Percentiles rank a stretch among this genome's conserved stretches.
These are phyloP conservation scores for Hafferia zeledoni DNA, from an alignment of 2,797 vertebrate genomes.

Conservation along the genomic window DNA sequence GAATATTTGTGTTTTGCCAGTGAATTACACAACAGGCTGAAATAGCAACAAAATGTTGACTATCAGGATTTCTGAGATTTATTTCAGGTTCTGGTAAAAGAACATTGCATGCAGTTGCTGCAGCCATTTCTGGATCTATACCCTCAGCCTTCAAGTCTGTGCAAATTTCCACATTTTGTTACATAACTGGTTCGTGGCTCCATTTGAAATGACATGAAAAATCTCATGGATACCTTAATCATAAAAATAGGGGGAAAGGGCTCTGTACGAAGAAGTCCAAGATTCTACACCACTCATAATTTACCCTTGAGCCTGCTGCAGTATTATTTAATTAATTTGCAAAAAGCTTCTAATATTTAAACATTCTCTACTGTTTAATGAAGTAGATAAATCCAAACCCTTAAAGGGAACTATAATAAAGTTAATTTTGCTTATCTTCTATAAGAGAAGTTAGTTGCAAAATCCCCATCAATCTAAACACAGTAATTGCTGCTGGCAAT, in stretches of 20 bases:
- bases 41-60: neutral
- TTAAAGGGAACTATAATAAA: neutral
- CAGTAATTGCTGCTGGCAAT: neutral
- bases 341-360: neutral
- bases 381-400: neutral
- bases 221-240: neutral
- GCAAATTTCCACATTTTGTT: conserved; percentile 15
- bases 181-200: neutral
- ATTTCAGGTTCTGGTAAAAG: conserved; percentile 29
- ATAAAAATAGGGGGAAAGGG: neutral
- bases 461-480: neutral
- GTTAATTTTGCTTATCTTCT: neutral
- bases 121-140: conserved; percentile 14
- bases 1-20: neutral
- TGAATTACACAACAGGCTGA: neutral
- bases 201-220: neutral
- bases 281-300: neutral
- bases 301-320: neutral
- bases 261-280: neutral
- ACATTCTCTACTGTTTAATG: neutral
- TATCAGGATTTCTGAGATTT: conserved; percentile 12
- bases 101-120: neutral
- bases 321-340: neutral
- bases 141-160: neutral
- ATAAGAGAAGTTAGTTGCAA: neutral